These are phyloP conservation scores for Octodon degus DNA, from an alignment of 2,113 vertebrate genomes.

Conservation along the genomic window DNA sequence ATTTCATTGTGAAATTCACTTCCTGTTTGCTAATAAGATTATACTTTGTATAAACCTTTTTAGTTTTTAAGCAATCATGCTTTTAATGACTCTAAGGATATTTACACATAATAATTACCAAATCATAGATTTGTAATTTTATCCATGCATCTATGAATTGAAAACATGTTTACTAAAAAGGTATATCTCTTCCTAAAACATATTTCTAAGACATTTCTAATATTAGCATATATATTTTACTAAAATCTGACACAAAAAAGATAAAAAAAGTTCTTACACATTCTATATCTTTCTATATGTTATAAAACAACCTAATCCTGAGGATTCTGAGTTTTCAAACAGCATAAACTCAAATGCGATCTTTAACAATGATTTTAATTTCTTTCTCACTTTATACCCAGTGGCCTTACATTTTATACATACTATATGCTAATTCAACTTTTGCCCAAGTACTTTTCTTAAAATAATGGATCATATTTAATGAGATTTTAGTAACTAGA, in stretches of 20 bases:
- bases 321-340: conserved; percentile 28
- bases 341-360: conserved; percentile 8
- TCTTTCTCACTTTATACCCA: not conserved
- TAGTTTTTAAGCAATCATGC: conserved; percentile 26
- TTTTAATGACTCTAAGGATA: conserved; percentile 51
- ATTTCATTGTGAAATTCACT: conserved; percentile 53
- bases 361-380: not conserved
- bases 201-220: conserved; percentile 44
- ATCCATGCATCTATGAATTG: conserved; percentile 12
- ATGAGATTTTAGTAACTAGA: not conserved
- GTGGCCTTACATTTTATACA: not conserved
- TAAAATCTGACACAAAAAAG: conserved; percentile 36
- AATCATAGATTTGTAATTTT: not conserved
- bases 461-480: not conserved
- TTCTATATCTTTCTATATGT: not conserved
- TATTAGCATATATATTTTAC: not conserved
- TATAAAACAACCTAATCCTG: not conserved
- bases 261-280: conserved; percentile 21
- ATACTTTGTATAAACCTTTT: conserved; percentile 31
- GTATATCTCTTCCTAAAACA: conserved; percentile 36
- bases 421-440: not conserved
- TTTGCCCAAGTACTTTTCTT: not conserved
- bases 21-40: conserved; percentile 52
- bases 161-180: conserved; percentile 50
- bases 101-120: conserved; percentile 52